Evolutionary conservation across 2,888 invertebrate species (phyloP), one percentile per base, ranked within the genome.

Genomic region (Microctonus hyperodae): DNA sequence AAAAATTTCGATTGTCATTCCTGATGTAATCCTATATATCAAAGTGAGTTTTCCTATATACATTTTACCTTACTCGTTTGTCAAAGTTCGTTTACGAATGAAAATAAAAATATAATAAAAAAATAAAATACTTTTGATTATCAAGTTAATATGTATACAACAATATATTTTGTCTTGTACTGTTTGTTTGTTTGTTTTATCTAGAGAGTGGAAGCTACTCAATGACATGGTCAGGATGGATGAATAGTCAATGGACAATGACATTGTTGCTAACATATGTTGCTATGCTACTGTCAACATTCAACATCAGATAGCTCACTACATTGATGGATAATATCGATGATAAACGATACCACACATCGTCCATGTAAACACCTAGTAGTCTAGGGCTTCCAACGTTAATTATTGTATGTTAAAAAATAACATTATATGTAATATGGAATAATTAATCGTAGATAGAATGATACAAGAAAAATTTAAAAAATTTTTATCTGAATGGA

Each of bases 291-390:
- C 55, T 66, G 50, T 61, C 56, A 33, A 56, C 55, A 13, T 51
- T 66, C 16, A 61, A 16, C 16, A 44, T 48, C 48, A 66, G 66
- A 55, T 66, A 66, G 61, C 61, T 66, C 25, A 33, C 11, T 23
- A 44, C 25, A 35, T 56, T 31, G 35, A 50, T 50, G 61, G 61
- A 61, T 51, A 35, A n/a, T 44, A 44, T 44, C 16, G 16, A 44
- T 40, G 23, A 69, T 66, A 69, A 61, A 57, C 77, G 76, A 81
- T 44, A 44, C 79, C 78, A n/a, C 64, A 79, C 79, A 81, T 82
- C 82, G 81, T 83, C 82, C 82, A 81, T 81, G 79, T 82, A 81
- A 83, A 81, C 44, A 80, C 76, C 80, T 81, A 83, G 83, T 83
- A 83, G 83, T 78, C 82, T 83, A 83, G 83, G 82, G 83, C 83